phyloP scores from a whole-genome alignment of 2,113 vertebrate species.

The Microtus richardsoni region DNA sequence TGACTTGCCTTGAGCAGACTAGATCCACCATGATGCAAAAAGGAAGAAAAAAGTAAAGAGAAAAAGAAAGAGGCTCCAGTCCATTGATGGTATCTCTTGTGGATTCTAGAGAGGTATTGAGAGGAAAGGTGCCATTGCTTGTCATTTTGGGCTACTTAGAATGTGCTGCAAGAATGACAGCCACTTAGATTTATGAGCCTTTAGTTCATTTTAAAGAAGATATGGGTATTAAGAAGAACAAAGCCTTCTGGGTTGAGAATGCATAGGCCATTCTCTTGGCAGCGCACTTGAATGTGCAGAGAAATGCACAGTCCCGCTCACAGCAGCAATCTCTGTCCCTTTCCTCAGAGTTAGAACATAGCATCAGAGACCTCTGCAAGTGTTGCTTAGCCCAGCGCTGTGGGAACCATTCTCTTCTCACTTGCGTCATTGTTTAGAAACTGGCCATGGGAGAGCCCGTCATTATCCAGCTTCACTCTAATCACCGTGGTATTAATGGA shows the following conservation, averaged over 20 bases:
- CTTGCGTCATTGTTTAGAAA: constrained; percentile 81
- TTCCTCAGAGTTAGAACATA: constrained; percentile 75
- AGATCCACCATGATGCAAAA: neutral
- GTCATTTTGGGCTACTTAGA: neutral
- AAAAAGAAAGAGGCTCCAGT: neutral
- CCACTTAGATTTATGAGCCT: neutral
- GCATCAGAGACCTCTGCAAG: constrained; percentile 60
- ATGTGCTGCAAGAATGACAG: neutral
- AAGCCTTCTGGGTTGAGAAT: constrained; percentile 15
- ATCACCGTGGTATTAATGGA: constrained; percentile 57
- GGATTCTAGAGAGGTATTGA: neutral
- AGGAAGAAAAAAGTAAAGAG: neutral
- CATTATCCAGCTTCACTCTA: constrained; percentile 64
- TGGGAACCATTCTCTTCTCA: constrained; percentile 59
- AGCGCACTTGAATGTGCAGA: neutral
- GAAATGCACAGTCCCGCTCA: neutral
- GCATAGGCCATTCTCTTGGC: neutral
- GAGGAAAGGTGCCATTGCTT: neutral
- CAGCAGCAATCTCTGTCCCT: neutral
- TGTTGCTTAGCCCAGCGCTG: constrained; percentile 65
- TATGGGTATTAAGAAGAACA: constrained; percentile 48
- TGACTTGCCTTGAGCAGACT: neutral
- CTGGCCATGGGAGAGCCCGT: constrained; percentile 68
- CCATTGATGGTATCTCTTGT: neutral
- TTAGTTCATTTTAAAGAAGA: constrained; percentile 69